phyloP scores from a whole-genome alignment of 2,888 invertebrate species.

The Subacronicta megacephala region DNA sequence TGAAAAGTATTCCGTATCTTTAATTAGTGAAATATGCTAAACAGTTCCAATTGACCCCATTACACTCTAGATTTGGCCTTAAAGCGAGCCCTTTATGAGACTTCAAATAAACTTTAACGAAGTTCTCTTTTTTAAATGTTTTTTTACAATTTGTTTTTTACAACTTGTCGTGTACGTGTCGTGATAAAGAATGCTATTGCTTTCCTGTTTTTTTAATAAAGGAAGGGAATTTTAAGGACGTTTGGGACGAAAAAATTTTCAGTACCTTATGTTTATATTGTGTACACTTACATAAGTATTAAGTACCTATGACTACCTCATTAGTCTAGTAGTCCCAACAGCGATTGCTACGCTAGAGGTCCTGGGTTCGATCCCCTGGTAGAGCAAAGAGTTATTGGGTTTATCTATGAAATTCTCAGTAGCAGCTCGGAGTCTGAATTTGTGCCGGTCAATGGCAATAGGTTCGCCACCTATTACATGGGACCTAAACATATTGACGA shows the following conservation, averaged over 20 bases:
- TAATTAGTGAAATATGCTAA: constrained; percentile 82
- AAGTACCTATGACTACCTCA: too few relatives aligned
- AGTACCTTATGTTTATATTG: too few relatives aligned
- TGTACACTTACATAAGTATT: too few relatives aligned
- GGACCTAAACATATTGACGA: too few relatives aligned
- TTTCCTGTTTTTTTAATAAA: constrained; percentile 29
- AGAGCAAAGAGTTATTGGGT: too few relatives aligned
- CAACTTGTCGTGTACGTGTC: constrained; percentile 34
- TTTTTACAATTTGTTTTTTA: constrained; percentile 45
- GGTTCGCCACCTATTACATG: too few relatives aligned
- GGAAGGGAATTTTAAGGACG: constrained; percentile 2
- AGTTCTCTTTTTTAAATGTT: constrained; percentile 40
- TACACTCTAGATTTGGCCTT: constrained; percentile 56
- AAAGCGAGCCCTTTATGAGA: constrained; percentile 26
- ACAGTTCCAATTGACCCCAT: constrained; percentile 57
- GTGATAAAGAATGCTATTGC: constrained; percentile 13
- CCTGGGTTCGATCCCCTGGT: too few relatives aligned
- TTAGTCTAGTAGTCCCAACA: too few relatives aligned
- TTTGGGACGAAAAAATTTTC: neutral
- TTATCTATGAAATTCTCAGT: too few relatives aligned
- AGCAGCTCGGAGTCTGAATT: too few relatives aligned
- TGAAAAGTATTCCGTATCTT: constrained; percentile 62
- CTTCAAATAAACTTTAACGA: constrained; percentile 51
- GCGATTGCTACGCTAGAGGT: too few relatives aligned
- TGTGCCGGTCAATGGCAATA: too few relatives aligned